These are phyloP conservation scores for Paracentrotus lividus DNA, from an alignment of 53 echinoderm and acorn worm genomes.

Conservation along the genomic window DNA sequence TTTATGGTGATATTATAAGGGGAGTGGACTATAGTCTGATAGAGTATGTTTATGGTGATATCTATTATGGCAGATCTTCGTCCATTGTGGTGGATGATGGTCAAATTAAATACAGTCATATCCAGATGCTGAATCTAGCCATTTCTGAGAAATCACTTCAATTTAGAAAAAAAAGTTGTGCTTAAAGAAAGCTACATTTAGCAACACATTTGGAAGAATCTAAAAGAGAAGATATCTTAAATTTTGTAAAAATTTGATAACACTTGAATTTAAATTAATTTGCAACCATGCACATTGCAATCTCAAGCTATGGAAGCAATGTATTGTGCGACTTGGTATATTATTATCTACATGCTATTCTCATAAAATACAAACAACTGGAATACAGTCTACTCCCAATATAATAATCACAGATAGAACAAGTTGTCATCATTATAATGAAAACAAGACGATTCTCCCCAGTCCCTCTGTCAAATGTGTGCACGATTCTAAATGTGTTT, in stretches of 20 bases:
- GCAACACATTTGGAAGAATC: background rate
- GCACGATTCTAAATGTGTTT: too few species aligned
- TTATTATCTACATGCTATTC: background rate
- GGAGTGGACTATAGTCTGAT: too few species aligned
- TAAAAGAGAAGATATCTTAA: background rate
- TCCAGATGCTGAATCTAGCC: background rate
- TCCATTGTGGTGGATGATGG: background rate
- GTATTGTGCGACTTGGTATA: background rate
- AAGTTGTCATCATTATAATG: too few species aligned
- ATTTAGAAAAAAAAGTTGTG: background rate
- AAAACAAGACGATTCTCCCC: too few species aligned
- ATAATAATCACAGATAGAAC: too few species aligned
- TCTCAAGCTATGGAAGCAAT: constrained; percentile 1
- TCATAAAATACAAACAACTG: background rate
- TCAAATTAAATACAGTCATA: background rate
- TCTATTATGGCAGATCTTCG: background rate
- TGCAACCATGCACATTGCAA: background rate
- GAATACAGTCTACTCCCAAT: too few species aligned
- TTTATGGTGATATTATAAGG: too few species aligned
- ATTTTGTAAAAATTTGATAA: background rate
- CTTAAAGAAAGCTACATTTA: background rate
- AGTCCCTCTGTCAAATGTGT: too few species aligned
- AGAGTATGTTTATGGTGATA: too few species aligned
- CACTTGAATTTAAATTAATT: background rate
- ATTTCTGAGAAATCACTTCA: background rate